These are phyloP conservation scores for Megaceryle torquata DNA, from an alignment of 2,113 vertebrate genomes.

Conservation along the genomic window DNA sequence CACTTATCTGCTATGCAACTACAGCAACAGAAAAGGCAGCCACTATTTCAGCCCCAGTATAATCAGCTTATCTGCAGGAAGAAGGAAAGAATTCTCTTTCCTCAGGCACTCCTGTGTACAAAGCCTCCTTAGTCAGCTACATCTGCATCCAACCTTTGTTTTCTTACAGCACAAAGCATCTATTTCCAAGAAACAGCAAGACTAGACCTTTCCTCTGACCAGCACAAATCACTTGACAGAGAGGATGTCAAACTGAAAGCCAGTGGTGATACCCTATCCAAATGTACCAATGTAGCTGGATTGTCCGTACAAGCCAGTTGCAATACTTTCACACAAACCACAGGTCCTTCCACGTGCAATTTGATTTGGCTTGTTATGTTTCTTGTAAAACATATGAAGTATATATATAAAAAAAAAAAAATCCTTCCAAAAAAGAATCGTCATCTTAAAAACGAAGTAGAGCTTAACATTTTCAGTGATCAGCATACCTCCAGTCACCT, in stretches of 20 bases:
- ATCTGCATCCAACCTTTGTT: not conserved
- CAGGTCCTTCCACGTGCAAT: not conserved
- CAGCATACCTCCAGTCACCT: not conserved
- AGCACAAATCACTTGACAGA: not conserved
- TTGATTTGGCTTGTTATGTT: not conserved
- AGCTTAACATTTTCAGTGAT: not conserved
- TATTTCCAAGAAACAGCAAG: not conserved
- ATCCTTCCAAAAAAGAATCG: not conserved
- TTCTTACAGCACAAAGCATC: not conserved
- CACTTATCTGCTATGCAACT: not conserved
- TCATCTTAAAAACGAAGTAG: not conserved
- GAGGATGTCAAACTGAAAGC: not conserved
- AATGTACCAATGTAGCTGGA: not conserved
- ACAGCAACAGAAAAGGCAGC: slow-evolving; percentile 1
- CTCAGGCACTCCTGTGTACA: not conserved
- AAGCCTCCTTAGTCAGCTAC: not conserved
- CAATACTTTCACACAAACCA: not conserved
- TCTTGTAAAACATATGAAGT: not conserved
- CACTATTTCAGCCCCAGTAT: not conserved
- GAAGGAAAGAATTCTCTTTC: not conserved
- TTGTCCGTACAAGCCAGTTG: not conserved
- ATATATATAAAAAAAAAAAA: not conserved
- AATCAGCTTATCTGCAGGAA: slow-evolving; percentile 27
- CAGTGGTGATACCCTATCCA: not conserved
- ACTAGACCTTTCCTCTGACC: not conserved